These are phyloP conservation scores for Neoarius graeffei DNA, from an alignment of 2,113 vertebrate species.

Conservation along the genomic window DNA sequence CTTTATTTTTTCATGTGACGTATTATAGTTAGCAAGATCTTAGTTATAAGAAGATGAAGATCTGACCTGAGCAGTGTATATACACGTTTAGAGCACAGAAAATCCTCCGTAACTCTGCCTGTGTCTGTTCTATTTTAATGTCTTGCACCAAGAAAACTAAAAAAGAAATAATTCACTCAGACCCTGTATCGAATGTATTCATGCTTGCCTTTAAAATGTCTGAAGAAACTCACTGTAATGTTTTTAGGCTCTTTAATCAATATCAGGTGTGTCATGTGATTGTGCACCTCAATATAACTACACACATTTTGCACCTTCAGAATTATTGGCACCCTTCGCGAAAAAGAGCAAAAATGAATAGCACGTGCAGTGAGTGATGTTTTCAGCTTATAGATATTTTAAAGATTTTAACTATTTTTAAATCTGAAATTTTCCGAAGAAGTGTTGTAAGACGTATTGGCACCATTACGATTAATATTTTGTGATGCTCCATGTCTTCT, in stretches of 20 bases:
- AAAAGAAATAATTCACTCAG: slow-evolving; percentile 59
- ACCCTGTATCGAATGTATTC: slow-evolving; percentile 70
- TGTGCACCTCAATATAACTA: background rate
- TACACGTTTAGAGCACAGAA: slow-evolving; percentile 66
- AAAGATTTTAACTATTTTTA: background rate
- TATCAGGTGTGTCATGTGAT: slow-evolving; percentile 16
- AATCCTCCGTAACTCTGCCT: slow-evolving; percentile 72
- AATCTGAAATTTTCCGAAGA: background rate
- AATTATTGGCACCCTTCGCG: background rate
- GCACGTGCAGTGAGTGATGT: background rate
- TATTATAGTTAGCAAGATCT: slow-evolving; percentile 54
- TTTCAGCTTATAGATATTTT: background rate
- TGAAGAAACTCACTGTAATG: slow-evolving; percentile 50
- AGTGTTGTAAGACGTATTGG: background rate
- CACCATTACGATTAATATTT: background rate
- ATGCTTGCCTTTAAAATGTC: slow-evolving; percentile 65
- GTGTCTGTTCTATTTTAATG: slow-evolving; percentile 72
- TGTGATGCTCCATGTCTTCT: background rate
- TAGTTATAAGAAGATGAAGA: slow-evolving; percentile 50
- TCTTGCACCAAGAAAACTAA: slow-evolving; percentile 70
- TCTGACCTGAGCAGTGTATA: slow-evolving; percentile 61
- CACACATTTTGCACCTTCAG: background rate
- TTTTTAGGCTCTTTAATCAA: slow-evolving; percentile 19
- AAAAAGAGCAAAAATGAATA: background rate
- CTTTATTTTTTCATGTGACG: slow-evolving; percentile 54